Percentiles rank a stretch among this genome's conserved stretches.
Evolutionary conservation across 2,888 invertebrate genomes (phyloP).

Genomic region (Ditylenchus weischeri): DNA sequence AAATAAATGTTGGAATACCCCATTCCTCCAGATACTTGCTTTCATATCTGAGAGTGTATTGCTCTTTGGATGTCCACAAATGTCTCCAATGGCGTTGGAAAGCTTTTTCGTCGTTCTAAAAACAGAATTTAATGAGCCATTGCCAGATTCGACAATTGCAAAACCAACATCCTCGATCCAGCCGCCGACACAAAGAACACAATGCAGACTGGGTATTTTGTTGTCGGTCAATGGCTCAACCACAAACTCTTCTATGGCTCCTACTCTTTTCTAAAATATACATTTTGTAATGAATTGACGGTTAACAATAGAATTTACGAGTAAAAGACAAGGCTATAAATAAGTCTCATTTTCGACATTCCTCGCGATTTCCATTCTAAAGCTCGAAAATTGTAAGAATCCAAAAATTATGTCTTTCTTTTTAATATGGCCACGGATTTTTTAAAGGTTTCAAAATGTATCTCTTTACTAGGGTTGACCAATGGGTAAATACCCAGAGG

Average conservation of each 20-base stretch:
- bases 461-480: too few species aligned
- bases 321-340: too few species aligned
- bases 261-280: constrained; percentile 64
- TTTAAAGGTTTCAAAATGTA: too few species aligned
- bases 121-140: constrained; percentile 3
- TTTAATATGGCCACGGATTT: too few species aligned
- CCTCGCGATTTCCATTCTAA: too few species aligned
- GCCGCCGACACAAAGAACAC: constrained; percentile 69
- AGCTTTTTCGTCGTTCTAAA: constrained; percentile 50
- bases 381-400: too few species aligned
- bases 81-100: constrained; percentile 66
- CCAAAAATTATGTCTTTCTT: too few species aligned
- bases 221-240: constrained; percentile 64
- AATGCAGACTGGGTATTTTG: constrained; percentile 61
- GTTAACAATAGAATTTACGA: too few species aligned
- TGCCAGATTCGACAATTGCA: not conserved
- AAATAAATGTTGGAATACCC: constrained; percentile 31
- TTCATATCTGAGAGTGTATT: constrained; percentile 69
- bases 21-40: constrained; percentile 60
- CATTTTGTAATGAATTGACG: not conserved
- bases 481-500: too few species aligned
- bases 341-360: too few species aligned
- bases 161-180: constrained; percentile 66
- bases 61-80: constrained; percentile 66
- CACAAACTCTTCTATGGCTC: constrained; percentile 70